Evolutionary conservation across 1,140 invertebrate species (phyloP), one percentile per base, ranked within the genome.

Genomic region (Drosophila setifemur): DNA sequence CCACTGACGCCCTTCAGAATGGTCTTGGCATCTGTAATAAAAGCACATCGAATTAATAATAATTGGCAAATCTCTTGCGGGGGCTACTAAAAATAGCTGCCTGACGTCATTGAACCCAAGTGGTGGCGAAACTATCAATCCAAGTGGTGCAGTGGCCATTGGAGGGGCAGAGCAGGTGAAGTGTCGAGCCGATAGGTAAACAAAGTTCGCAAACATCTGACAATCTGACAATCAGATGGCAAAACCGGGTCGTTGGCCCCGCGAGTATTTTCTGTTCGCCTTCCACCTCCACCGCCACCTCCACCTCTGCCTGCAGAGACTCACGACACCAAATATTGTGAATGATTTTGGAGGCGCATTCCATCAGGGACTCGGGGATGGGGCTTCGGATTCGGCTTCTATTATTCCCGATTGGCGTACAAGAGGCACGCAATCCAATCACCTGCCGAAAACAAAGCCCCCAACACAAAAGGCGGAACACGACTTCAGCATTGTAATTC

Each of bases 1-100:
- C 96, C 96, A 58, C 95, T 96, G 49, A 97, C 95, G 28, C 94
- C 94, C 91, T 97, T 96, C 35, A 97, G 91, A 71, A 97, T 97
- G 12, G 93, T 94, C 91, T 97, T 97, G 64, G 93, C 92, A 93
- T 93, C 95, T 96, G 91, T 3, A 92, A 92, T 60, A 67, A 60
- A 25, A 70, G 48, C 7, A 48, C 8, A 68, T 39, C 4, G 16
- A 42, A 48, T 54, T 26, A 35, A 21, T 52, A 8, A 11, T 52
- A n/a, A n/a, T 52, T 31, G 12, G 7, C 3, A 23, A 52, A 26
- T 18, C 8, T 50, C 21, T 25, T 3, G n/a, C 42, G 18, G 2
- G 14, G 35, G n/a, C n/a, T n/a, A 12, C 57, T 64, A 64, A 23
- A 63, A 64, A 64, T 63, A 63, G 39, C 47, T 2, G 5, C 1